phyloP scores from a whole-genome alignment of 1,140 invertebrate genomes.

The Agrypnia vestita region DNA sequence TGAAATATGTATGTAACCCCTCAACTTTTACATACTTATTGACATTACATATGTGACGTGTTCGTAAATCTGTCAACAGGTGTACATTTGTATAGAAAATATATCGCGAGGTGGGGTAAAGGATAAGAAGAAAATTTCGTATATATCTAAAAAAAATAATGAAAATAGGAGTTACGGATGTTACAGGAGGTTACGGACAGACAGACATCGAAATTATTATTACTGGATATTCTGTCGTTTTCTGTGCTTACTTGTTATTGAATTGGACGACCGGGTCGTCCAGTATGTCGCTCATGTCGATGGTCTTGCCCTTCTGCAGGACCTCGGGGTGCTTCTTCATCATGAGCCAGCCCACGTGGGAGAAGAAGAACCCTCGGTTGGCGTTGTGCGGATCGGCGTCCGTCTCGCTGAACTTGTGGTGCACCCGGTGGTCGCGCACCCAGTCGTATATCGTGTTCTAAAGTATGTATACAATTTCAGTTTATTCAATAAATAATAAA shows the following conservation, averaged over 20 bases:
- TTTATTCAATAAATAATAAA: background rate
- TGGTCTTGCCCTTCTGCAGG: slow-evolving; percentile 78
- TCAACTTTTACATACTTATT: too few species aligned
- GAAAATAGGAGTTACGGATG: too few species aligned
- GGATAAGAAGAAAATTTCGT: too few species aligned
- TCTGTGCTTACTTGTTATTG: slow-evolving; percentile 77
- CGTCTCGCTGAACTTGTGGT: slow-evolving; percentile 93
- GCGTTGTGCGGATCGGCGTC: slow-evolving; percentile 93
- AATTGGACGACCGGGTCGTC: slow-evolving; percentile 84
- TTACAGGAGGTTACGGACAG: too few species aligned
- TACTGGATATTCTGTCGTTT: too few species aligned
- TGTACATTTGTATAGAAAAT: too few species aligned
- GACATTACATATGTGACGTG: too few species aligned
- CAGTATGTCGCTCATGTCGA: slow-evolving; percentile 86
- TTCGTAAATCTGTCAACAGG: too few species aligned
- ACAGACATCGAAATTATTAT: too few species aligned
- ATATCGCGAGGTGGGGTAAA: too few species aligned
- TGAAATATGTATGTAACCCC: too few species aligned
- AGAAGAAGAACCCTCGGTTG: slow-evolving; percentile 92
- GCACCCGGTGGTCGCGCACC: slow-evolving; percentile 88
- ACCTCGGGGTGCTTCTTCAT: slow-evolving; percentile 90
- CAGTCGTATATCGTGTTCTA: slow-evolving; percentile 79
- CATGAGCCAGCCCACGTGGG: slow-evolving; percentile 93
- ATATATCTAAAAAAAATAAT: too few species aligned
- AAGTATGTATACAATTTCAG: slow-evolving; percentile 43